Percentiles rank a stretch among this genome's conserved stretches.
Evolutionary conservation across 2,113 vertebrate genomes (phyloP).

Genomic region (Gracilinanus agilis): DNA sequence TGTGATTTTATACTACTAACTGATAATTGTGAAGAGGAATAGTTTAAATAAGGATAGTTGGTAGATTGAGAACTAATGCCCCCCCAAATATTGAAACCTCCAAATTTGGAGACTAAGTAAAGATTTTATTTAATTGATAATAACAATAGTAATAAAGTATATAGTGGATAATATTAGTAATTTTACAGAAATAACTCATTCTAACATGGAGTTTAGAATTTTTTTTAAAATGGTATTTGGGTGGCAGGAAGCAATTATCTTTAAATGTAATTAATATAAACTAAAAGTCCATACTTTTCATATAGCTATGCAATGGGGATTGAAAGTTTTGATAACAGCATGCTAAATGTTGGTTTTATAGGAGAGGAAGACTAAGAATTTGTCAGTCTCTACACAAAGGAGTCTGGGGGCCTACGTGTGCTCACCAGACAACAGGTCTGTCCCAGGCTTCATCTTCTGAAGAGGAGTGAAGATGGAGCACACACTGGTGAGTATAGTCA

Average conservation of each 20-base stretch:
- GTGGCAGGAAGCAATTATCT: neutral
- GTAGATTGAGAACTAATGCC: rapidly evolving
- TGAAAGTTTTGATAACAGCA: slow-evolving; percentile 9
- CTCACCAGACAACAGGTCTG: too few relatives aligned
- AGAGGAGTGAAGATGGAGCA: too few relatives aligned
- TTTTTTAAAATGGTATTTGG: neutral
- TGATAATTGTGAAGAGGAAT: neutral
- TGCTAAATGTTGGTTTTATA: neutral
- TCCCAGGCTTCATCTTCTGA: too few relatives aligned
- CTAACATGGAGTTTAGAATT: neutral
- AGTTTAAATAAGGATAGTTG: neutral
- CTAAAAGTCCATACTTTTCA: neutral
- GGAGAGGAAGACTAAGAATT: neutral
- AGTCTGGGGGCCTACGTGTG: too few relatives aligned
- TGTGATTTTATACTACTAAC: neutral
- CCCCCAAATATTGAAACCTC: neutral
- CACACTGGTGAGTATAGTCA: too few relatives aligned
- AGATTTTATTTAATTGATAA: neutral
- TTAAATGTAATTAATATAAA: slow-evolving; percentile 20
- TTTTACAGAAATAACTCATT: neutral
- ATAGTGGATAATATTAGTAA: neutral
- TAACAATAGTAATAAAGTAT: neutral
- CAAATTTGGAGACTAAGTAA: neutral
- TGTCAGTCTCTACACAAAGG: neutral
- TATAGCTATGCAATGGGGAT: neutral